phyloP scores from a whole-genome alignment of 2,113 vertebrate species.

The Scomber scombrus region DNA sequence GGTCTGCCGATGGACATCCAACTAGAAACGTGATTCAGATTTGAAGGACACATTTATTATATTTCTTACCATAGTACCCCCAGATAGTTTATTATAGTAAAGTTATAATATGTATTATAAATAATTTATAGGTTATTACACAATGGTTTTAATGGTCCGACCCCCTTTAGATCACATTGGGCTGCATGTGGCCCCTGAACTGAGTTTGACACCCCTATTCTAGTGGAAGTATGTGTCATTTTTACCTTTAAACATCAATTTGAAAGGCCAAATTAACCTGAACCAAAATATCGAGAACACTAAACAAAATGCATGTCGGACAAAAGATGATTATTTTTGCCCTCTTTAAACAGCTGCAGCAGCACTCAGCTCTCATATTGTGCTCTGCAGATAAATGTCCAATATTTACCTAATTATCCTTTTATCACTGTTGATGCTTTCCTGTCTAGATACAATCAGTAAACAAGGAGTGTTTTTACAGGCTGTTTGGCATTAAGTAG shows the following conservation, averaged over 20 bases:
- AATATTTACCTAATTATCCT: constrained; percentile 29
- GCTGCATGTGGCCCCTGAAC: too few relatives aligned
- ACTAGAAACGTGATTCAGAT: too few relatives aligned
- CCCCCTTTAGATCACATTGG: too few relatives aligned
- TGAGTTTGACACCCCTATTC: too few relatives aligned
- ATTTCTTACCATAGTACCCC: too few relatives aligned
- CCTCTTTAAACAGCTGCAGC: neutral
- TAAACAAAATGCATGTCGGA: neutral
- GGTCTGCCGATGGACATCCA: too few relatives aligned
- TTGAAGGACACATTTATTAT: too few relatives aligned
- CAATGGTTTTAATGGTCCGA: too few relatives aligned
- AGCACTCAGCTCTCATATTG: neutral
- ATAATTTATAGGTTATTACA: too few relatives aligned
- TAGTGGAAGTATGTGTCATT: too few relatives aligned
- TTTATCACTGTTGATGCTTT: constrained; percentile 23
- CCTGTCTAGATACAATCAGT: constrained; percentile 23
- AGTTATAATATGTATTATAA: too few relatives aligned
- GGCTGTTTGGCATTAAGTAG: neutral
- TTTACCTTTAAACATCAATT: neutral
- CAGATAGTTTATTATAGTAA: too few relatives aligned
- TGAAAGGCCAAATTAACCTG: neutral
- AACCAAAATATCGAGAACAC: neutral
- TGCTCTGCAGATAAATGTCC: constrained; percentile 4
- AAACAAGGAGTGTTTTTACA: neutral
- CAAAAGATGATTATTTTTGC: neutral